Percentiles rank a stretch among this genome's conserved stretches.
Conservation (phyloP, 2,888 invertebrate species). For the Mycogona germanica region DNA sequence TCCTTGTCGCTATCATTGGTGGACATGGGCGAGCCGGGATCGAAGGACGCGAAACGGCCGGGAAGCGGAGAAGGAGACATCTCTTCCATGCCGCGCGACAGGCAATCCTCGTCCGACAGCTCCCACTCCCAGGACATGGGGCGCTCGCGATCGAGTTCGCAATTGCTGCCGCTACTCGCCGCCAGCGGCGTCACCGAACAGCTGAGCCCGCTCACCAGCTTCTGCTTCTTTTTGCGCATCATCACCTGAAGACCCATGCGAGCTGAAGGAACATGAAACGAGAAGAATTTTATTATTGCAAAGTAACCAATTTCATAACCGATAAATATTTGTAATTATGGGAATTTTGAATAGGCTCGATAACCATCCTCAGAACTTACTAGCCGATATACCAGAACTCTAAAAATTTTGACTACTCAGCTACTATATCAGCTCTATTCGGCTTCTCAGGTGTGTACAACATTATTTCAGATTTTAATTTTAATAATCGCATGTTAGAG, state of each 20-base stretch:
- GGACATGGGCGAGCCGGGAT: slow-evolving; percentile 22
- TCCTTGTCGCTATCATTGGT: slow-evolving; percentile 21
- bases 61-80: slow-evolving; percentile 22
- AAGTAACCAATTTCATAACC: too few species aligned
- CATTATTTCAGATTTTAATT: too few species aligned
- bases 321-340: too few species aligned
- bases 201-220: slow-evolving; percentile 6
- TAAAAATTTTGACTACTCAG: too few species aligned
- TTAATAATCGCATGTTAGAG: too few species aligned
- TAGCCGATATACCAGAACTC: too few species aligned
- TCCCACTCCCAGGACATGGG: slow-evolving; percentile 96
- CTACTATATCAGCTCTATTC: too few species aligned
- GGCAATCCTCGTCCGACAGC: slow-evolving; percentile 58
- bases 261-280: slow-evolving; percentile 1
- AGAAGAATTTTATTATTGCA: too few species aligned
- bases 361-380: too few species aligned
- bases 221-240: slow-evolving; percentile 17
- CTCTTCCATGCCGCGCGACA: slow-evolving; percentile 18
- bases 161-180: not conserved
- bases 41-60: slow-evolving; percentile 15
- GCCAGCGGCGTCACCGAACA: not conserved
- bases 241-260: slow-evolving; percentile 13
- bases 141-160: slow-evolving; percentile 41
- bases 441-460: too few species aligned
- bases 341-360: too few species aligned